Conservation (phyloP, 2,113 vertebrate genomes). For the Platichthys flesus region DNA sequence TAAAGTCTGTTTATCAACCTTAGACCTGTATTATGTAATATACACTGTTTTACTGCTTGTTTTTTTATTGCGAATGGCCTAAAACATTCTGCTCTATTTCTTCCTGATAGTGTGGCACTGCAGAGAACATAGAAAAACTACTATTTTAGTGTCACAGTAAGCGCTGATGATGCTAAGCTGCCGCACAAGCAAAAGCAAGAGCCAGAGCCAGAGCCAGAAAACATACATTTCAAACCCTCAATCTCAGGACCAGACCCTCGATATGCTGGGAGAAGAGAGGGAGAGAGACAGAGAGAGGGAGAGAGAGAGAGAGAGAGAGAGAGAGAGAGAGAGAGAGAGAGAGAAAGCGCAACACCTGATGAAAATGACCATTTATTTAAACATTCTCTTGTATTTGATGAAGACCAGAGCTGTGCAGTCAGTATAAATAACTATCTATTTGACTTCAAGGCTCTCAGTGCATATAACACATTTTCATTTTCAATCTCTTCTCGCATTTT, state of each 20-base stretch:
- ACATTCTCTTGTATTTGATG: slow-evolving; percentile 5
- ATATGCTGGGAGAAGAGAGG: slow-evolving; percentile 77
- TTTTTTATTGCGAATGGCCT: background rate
- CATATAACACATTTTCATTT: background rate
- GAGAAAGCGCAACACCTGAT: slow-evolving; percentile 36
- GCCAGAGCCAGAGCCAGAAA: slow-evolving; percentile 45
- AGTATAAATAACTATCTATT: background rate
- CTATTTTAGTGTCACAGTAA: slow-evolving; percentile 33
- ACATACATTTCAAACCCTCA: slow-evolving; percentile 86
- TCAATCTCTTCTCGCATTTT: background rate
- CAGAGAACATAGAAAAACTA: slow-evolving; percentile 50
- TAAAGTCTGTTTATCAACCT: slow-evolving; percentile 6
- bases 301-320: slow-evolving; percentile 39
- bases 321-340: slow-evolving; percentile 37
- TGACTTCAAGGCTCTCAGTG: background rate
- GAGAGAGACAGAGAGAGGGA: slow-evolving; percentile 49
- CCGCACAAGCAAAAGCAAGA: slow-evolving; percentile 58
- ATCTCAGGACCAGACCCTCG: slow-evolving; percentile 76
- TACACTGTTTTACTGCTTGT: background rate
- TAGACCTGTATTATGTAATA: background rate
- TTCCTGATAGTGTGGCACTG: slow-evolving; percentile 15
- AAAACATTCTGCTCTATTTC: background rate
- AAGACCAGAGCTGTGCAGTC: background rate
- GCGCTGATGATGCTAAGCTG: slow-evolving; percentile 57
- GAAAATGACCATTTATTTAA: slow-evolving; percentile 4